Percentiles rank a stretch among this genome's conserved stretches.
Conservation (phyloP, 2,113 vertebrate genomes). For the Gopherus flavomarginatus region DNA sequence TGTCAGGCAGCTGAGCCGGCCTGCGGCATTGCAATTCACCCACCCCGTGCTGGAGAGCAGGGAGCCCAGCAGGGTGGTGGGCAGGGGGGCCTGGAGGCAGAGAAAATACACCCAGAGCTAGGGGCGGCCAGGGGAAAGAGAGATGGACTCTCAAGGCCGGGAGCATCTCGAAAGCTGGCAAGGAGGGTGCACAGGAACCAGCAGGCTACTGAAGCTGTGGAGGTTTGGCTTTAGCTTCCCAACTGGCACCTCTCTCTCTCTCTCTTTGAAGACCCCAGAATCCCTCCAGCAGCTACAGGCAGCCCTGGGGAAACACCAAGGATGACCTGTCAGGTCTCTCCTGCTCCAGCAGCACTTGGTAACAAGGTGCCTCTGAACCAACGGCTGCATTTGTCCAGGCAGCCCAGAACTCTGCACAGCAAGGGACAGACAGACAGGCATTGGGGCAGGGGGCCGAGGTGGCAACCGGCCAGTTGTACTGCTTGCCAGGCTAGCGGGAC, state of each 20-base stretch:
- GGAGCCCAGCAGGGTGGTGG: too few relatives aligned
- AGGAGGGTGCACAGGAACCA: accelerated
- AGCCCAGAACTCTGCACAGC: neutral
- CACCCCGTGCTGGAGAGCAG: too few relatives aligned
- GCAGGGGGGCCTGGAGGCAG: too few relatives aligned
- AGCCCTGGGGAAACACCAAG: too few relatives aligned
- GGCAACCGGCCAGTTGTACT: too few relatives aligned
- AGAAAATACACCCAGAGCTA: neutral
- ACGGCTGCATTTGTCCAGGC: neutral
- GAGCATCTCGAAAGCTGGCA: neutral
- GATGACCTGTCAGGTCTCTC: neutral
- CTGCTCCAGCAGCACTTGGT: neutral
- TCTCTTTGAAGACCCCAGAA: too few relatives aligned
- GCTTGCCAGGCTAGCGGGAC: neutral
- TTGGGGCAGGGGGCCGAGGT: too few relatives aligned
- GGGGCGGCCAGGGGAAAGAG: too few relatives aligned
- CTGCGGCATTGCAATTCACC: neutral
- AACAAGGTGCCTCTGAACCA: neutral
- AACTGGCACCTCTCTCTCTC: neutral
- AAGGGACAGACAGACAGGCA: neutral
- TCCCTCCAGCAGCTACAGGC: neutral
- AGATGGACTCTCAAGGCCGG: neutral
- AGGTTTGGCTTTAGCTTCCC: neutral
- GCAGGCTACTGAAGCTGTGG: accelerated
- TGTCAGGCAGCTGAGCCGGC: accelerated